Base-by-base conservation (phyloP, 2,113 vertebrate species). In the Emydocephalus ijimae region DNA sequence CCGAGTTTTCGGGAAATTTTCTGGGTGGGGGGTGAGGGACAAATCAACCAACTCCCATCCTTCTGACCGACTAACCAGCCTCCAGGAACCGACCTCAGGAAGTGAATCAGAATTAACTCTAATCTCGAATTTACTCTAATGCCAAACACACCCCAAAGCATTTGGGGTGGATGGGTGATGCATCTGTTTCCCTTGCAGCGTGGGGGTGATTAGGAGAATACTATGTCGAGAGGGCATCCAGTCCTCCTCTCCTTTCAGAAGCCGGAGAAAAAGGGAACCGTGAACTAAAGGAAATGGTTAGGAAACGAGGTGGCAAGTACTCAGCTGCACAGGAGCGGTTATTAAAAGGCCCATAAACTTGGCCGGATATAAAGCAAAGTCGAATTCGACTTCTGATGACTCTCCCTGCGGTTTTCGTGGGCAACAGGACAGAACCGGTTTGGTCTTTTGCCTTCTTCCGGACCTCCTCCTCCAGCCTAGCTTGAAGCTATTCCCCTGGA, bases 1-100 rank as follows among this genome's bases (percentile, higher is more conserved):
- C 57, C 39, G 24, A 45, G 8, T 43, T 87, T 34, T n/a, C 10
- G 9, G 57, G 18, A 87, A n/a, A 85, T 2, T 12, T 50, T 24
- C 54, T 18, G 5, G n/a, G 7, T 1, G 8, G 5, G 3, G 20
- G 2, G 14, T n/a, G 3, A 0, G 6, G 10, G 0, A 2, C 15
- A 50, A 18, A 45, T 15, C 34, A 24, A 18, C 18, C 12, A 24
- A 39, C 34, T 29, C 23, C 23, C 8, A 23, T 12, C 21, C 23
- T 54, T n/a, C 64, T 9, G 45, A 4, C 69, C 23, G 26, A 2
- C 54, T 15, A 56, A 56, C 69, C 11, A 10, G 59, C 12, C 5
- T 26, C 20, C 69, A 6, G 18, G 18, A 57, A 86, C 9, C 54
- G 11, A 5, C 5, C 21, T 11, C 10, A 3, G 43, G 26, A 64